These are phyloP conservation scores for Zootermopsis nevadensis DNA, from an alignment of 2,888 invertebrate species.

Conservation along the genomic window DNA sequence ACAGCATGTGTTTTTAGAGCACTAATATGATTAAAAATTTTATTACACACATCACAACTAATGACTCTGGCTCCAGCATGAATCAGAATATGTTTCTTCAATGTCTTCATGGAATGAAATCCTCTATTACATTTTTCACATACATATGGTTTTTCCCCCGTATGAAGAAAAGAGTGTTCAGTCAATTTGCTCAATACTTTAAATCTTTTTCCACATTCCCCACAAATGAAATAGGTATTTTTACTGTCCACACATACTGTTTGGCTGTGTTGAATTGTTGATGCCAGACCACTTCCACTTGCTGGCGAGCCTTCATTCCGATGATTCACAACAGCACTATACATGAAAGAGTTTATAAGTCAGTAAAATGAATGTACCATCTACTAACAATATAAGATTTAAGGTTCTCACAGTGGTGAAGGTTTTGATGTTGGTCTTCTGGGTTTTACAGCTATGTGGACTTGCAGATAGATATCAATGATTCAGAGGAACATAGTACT, in stretches of 20 bases:
- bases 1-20: neutral
- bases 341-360: too few species aligned
- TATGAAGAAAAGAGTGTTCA: neutral
- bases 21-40: slow-evolving; percentile 9
- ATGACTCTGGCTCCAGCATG: neutral
- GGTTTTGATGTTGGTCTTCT: too few species aligned
- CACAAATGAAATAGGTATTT: neutral
- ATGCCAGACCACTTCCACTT: neutral
- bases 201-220: neutral
- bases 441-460: too few species aligned
- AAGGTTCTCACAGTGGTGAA: too few species aligned
- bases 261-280: neutral
- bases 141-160: slow-evolving; percentile 1
- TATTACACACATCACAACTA: slow-evolving; percentile 7
- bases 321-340: neutral
- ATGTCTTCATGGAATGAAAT: neutral
- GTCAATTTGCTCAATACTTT: neutral
- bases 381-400: too few species aligned
- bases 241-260: neutral
- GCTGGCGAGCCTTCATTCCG: neutral
- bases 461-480: too few species aligned
- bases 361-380: too few species aligned
- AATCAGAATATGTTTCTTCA: slow-evolving; percentile 11
- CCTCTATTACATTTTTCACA: slow-evolving; percentile 7
- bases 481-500: too few species aligned